Evolutionary conservation across 2,797 vertebrate genomes (phyloP), one percentile per base, ranked within the genome.

Genomic region (Sciaenops ocellatus): DNA sequence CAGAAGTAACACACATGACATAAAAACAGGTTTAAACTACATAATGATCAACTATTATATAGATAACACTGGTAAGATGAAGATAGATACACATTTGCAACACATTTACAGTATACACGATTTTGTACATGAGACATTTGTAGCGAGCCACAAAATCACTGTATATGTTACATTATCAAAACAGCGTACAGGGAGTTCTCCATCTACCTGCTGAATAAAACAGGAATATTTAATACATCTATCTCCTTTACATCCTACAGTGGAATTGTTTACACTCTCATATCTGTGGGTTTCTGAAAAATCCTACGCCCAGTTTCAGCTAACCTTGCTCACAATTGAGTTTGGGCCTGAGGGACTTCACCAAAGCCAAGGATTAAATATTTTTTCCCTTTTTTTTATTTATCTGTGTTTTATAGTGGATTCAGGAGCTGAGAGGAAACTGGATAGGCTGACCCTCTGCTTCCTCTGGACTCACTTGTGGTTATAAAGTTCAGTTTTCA

Each of bases 281-380:
- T 67, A 46, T 78, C 56, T 66, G 28, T 75, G 57, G 56, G 13
- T 71, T 51, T 87, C 65, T 54, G n/a, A 54, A 80, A 73, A 64
- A 55, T 57, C 73, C 72, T 59, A 9, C 6, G 20, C 22, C 59
- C 60, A 74, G 30, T 73, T 87, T 80, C 50, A 73, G 51, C 61
- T 73, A 79, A 84, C 72, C 78, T 90, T 85, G 66, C 46, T 82
- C 24, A 64, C 46, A 71, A 72, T 74, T 66, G 46, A 76, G 57
- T 80, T 70, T 75, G n/a, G 51, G 47, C 79, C 69, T 46, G n/a
- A 59, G 75, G 80, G 74, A 70, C 38, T 72, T 68, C 38, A 61
- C n/a, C 44, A 73, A 81, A 79, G 55, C 41, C 52, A 83, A 64
- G 64, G 41, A 80, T 75, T 71, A 69, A 57, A 26, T 46, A 6